These are phyloP conservation scores for Drosophila paranaensis DNA, from an alignment of 2,888 invertebrate species.

Conservation along the genomic window DNA sequence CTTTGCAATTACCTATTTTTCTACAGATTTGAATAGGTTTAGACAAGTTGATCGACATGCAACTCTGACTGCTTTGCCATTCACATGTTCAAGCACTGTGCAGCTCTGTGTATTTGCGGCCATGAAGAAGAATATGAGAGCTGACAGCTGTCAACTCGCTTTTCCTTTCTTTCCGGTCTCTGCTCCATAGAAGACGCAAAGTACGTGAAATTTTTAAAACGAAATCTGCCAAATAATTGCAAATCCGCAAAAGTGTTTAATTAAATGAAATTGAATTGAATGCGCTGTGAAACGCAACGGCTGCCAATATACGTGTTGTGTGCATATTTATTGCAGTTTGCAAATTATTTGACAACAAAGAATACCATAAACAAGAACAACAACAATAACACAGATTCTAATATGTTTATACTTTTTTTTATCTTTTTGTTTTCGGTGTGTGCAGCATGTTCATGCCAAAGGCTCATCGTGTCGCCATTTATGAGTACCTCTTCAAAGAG, in stretches of 20 bases:
- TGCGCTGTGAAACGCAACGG: constrained; percentile 11
- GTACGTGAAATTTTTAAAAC: constrained; percentile 78
- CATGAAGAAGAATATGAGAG: constrained; percentile 56
- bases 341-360: constrained; percentile 30
- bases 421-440: constrained; percentile 61
- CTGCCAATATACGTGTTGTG: constrained; percentile 33
- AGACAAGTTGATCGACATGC: neutral
- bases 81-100: constrained; percentile 28
- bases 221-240: constrained; percentile 75
- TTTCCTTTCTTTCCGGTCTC: constrained; percentile 85
- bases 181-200: constrained; percentile 82
- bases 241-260: constrained; percentile 56
- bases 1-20: neutral
- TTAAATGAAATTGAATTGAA: constrained; percentile 22
- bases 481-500: constrained; percentile 99
- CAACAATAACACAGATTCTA: constrained; percentile 44
- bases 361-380: constrained; percentile 40
- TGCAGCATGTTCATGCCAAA: constrained; percentile 99
- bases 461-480: constrained; percentile 97
- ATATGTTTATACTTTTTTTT: constrained; percentile 41
- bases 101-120: constrained; percentile 41
- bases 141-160: constrained; percentile 68
- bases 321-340: constrained; percentile 41
- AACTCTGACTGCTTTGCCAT: constrained; percentile 17
- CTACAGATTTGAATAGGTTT: neutral